Conservation (phyloP, 2,113 vertebrate genomes). For the Gymnocephalus cernua region DNA sequence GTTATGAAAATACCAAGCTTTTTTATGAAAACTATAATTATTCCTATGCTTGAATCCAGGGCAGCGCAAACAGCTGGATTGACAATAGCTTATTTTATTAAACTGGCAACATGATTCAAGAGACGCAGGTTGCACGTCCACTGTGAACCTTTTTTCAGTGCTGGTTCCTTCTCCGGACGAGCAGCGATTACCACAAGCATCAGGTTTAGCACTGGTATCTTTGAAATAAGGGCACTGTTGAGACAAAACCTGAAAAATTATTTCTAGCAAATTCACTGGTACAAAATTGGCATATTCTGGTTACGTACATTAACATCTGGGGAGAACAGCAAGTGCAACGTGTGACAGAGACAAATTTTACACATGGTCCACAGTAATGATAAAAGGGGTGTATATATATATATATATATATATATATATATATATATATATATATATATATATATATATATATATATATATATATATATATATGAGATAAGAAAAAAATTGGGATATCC, state of each 20-base stretch:
- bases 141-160: conserved; percentile 35
- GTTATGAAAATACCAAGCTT: conserved; percentile 59
- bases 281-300: conserved; percentile 32
- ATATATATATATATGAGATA: too few species aligned
- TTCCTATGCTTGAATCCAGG: conserved; percentile 57
- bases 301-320: conserved; percentile 38
- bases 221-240: conserved; percentile 10
- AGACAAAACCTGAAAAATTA: background rate
- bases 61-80: conserved; percentile 60
- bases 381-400: conserved; percentile 29
- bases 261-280: conserved; percentile 25
- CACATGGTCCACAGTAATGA: conserved; percentile 13
- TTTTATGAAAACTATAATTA: conserved; percentile 44
- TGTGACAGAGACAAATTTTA: conserved; percentile 51
- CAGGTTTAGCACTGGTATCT: conserved; percentile 36
- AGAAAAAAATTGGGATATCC: conserved; percentile 31
- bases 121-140: conserved; percentile 22
- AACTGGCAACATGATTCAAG: conserved; percentile 56
- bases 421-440: too few species aligned
- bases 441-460: too few species aligned
- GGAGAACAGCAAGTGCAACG: conserved; percentile 63
- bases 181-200: conserved; percentile 23
- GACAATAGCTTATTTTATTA: conserved; percentile 74
- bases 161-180: conserved; percentile 60
- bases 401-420: too few species aligned